Base-by-base conservation (phyloP, 2,888 invertebrate species). In the Allacma fusca region DNA sequence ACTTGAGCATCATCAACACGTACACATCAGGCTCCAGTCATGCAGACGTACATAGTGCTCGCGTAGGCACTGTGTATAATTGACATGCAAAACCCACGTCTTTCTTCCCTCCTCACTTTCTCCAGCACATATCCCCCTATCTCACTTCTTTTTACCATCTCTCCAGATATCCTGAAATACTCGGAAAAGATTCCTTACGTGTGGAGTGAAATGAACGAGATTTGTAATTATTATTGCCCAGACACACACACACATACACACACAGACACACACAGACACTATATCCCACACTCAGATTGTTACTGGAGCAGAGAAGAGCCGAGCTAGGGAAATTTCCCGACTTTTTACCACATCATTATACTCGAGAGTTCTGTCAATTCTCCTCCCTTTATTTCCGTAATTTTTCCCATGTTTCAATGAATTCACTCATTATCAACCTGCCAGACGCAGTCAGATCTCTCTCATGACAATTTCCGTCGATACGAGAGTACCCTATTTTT, bases 81-180 rank as follows among this genome's bases (percentile, higher is more conserved):
- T 71, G 71, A 57, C 70, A 44, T 71, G 71, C 59, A 72, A 72
- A 72, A 72, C 72, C 59, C 72, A 72, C 50, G 28, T 29, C n/a
- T 57, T 19, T n/a, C 34, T 43, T 65, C 19, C 26, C 23, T 69
- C 69, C 43, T 21, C 23, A 21, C 50, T n/a, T 43, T 28, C 50
- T 50, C 50, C 34, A 7, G 9, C 9, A 34, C 34, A 34, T 34
- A 34, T 4, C 34, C 4, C 34, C 9, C 9, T 34, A 4, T 34
- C 34, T 34, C 34, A n/a, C n/a, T n/a, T n/a, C n/a, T n/a, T n/a
- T n/a, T n/a, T n/a, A n/a, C n/a, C n/a, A n/a, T n/a, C n/a, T n/a
- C n/a, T n/a, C n/a, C n/a, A n/a, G n/a, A n/a, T n/a, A n/a, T n/a
- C n/a, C n/a, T n/a, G n/a, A n/a, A n/a, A n/a, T n/a, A n/a, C n/a